Evolutionary conservation across 1,140 invertebrate species (phyloP).

Genomic region (Liolophura sinensis): DNA sequence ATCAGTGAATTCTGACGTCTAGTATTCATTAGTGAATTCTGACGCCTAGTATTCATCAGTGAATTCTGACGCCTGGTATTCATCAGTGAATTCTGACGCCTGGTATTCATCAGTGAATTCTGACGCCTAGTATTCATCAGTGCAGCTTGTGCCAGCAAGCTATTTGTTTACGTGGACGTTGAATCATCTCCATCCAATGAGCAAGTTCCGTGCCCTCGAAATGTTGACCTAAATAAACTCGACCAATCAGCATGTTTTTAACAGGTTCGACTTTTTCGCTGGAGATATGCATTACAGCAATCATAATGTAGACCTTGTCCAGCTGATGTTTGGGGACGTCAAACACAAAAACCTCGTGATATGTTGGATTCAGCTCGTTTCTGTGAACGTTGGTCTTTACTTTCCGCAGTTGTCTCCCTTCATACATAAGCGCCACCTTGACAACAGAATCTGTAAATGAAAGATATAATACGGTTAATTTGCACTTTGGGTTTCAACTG

Average conservation of each 20-base stretch:
- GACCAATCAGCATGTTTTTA: constrained; percentile 27
- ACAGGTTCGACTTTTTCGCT: constrained; percentile 67
- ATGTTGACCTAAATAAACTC: constrained; percentile 36
- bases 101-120: no score
- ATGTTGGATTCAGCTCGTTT: constrained; percentile 63
- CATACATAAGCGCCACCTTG: constrained; percentile 63
- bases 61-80: no score
- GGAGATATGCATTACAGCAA: constrained; percentile 94
- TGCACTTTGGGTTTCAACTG: no score
- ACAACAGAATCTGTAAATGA: constrained; percentile 64
- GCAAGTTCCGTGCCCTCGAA: constrained; percentile 31
- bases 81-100: no score
- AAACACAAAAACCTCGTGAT: constrained; percentile 65
- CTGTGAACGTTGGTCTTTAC: constrained; percentile 62
- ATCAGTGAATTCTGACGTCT: no score
- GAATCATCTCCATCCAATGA: constrained; percentile 41
- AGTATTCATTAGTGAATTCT: no score
- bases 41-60: no score
- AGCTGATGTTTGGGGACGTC: constrained; percentile 70
- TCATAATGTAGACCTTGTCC: constrained; percentile 81
- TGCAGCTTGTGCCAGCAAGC: constrained; percentile 37
- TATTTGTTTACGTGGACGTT: constrained; percentile 36
- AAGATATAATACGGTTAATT: background rate
- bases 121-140: no score
- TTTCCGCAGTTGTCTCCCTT: constrained; percentile 64